Percentiles rank a stretch among this genome's conserved stretches.
Evolutionary conservation across 2,113 vertebrate genomes (phyloP).

Genomic region (Ursus arctos): DNA sequence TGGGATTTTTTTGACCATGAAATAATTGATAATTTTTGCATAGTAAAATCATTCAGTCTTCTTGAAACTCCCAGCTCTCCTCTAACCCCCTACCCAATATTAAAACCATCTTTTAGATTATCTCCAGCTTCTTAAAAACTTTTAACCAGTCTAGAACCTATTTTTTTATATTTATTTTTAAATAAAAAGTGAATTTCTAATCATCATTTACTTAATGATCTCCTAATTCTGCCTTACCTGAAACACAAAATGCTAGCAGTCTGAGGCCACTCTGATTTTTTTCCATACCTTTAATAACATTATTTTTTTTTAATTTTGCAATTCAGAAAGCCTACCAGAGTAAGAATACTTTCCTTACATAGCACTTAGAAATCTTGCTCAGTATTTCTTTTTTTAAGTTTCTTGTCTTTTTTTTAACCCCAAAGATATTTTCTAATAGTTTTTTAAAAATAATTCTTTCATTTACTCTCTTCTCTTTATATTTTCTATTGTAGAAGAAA

Average conservation of each 20-base stretch:
- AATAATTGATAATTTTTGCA: not conserved
- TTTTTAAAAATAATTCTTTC: not conserved
- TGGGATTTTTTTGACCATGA: not conserved
- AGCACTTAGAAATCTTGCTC: not conserved
- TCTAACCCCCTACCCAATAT: not conserved
- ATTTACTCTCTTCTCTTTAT: not conserved
- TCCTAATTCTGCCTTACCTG: not conserved
- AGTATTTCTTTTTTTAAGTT: not conserved
- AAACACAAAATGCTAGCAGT: not conserved
- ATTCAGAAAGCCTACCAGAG: slow-evolving; percentile 3
- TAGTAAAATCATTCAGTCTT: not conserved
- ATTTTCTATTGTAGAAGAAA: not conserved
- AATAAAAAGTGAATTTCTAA: not conserved
- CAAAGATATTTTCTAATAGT: not conserved
- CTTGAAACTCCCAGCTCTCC: not conserved
- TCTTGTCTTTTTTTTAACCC: not conserved
- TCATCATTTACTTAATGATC: not conserved
- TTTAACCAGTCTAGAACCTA: not conserved
- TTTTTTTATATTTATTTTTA: not conserved
- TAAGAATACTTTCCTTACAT: not conserved
- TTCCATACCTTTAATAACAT: not conserved
- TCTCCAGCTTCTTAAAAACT: not conserved
- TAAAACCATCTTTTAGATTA: not conserved
- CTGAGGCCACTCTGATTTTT: not conserved
- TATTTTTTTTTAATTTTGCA: not conserved